Percentiles rank a stretch among this genome's conserved stretches.
phyloP scores from a whole-genome alignment of 2,113 vertebrate genomes.

The Ictalurus furcatus region DNA sequence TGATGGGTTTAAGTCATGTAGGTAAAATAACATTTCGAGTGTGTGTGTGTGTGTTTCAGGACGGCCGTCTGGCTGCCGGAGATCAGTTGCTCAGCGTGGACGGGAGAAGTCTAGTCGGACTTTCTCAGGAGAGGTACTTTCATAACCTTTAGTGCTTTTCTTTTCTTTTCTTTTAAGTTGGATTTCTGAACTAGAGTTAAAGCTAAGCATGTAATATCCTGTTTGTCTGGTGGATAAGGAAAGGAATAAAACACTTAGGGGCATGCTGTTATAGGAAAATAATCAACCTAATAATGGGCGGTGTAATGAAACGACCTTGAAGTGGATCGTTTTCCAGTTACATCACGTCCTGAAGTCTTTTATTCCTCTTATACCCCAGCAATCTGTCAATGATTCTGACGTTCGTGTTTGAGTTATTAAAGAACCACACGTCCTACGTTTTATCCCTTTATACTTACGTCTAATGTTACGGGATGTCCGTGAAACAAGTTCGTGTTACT shows the following conservation, averaged over 20 bases:
- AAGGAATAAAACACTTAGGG: neutral
- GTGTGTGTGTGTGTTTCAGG: conserved; percentile 67
- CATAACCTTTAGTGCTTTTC: neutral
- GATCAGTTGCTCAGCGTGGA: conserved; percentile 96
- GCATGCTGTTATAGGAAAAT: neutral
- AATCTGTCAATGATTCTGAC: neutral
- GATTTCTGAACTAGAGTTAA: conserved; percentile 24
- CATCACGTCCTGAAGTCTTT: neutral
- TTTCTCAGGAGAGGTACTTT: conserved; percentile 94
- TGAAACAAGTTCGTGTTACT: too few species aligned
- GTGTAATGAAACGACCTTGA: neutral
- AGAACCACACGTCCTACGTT: neutral
- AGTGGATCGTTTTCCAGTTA: neutral
- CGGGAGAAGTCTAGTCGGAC: conserved; percentile 91
- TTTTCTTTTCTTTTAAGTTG: neutral
- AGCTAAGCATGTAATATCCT: conserved; percentile 43
- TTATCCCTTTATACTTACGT: neutral
- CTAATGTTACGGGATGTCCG: neutral
- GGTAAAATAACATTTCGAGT: neutral
- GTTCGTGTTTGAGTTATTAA: neutral
- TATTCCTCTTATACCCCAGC: neutral
- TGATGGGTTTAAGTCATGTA: conserved; percentile 5
- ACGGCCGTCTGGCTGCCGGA: conserved; percentile 91
- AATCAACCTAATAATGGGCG: neutral
- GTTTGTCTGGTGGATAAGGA: neutral